Percentiles rank a stretch among this genome's conserved stretches.
These are phyloP conservation scores for Pyrocephalus nanus DNA, from an alignment of 2,797 vertebrate species.

Conservation along the genomic window DNA sequence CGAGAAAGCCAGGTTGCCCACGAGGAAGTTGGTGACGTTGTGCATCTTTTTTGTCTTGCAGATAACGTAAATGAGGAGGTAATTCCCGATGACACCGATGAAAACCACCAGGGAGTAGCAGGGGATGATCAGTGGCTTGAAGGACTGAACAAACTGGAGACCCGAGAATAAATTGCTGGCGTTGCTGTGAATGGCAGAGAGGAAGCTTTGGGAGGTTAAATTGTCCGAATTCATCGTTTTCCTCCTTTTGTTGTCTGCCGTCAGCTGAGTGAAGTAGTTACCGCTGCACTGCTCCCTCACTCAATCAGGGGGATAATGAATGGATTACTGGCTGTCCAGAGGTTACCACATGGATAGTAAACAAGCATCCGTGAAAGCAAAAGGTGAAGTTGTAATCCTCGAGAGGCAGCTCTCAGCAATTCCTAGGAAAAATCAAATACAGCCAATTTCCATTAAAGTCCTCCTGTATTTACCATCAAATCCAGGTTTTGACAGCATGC, in stretches of 20 bases:
- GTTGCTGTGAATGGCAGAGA: conserved; percentile 62
- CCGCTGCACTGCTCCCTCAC: background rate
- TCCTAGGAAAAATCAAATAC: conserved; percentile 38
- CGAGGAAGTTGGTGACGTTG: conserved; percentile 72
- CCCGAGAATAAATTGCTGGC: conserved; percentile 68
- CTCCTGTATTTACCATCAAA: conserved; percentile 7
- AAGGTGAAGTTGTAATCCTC: conserved; percentile 37
- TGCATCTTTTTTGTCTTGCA: conserved; percentile 73
- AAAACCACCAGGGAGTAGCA: conserved; percentile 70
- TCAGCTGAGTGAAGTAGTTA: conserved; percentile 8
- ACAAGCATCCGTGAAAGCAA: conserved; percentile 41
- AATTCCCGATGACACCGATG: conserved; percentile 70
- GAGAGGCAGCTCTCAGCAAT: conserved; percentile 16
- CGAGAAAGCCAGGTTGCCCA: conserved; percentile 74
- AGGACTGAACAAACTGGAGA: conserved; percentile 70
- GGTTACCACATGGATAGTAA: conserved; percentile 17
- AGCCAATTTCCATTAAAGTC: conserved; percentile 7
- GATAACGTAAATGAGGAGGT: conserved; percentile 69
- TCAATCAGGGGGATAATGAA: conserved; percentile 35
- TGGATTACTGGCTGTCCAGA: conserved; percentile 22
- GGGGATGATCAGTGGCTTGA: conserved; percentile 70
- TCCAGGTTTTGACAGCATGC: conserved; percentile 44
- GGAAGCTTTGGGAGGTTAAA: conserved; percentile 66
- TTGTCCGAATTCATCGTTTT: conserved; percentile 69
- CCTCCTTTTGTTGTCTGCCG: background rate